A percentile compares a stretch with the other conserved stretches of the same genome.
phyloP scores from a whole-genome alignment of 2,888 invertebrate genomes.

The Andrena praecox region DNA sequence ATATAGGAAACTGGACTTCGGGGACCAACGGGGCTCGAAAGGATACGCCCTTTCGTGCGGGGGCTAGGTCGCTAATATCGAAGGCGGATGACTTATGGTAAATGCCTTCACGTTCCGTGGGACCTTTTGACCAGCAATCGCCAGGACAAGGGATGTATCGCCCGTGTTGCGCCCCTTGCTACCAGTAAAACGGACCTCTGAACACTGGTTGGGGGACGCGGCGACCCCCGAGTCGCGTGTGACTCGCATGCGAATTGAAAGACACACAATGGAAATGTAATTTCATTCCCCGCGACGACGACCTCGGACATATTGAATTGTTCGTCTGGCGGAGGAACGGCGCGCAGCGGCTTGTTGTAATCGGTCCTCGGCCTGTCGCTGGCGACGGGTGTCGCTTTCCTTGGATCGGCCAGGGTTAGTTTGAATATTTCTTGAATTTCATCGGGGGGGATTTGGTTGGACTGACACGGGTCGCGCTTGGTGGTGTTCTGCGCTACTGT shows the following conservation, averaged over 20 bases:
- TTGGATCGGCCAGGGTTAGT: background rate
- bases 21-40: conserved; percentile 56
- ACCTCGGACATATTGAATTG: conserved; percentile 77
- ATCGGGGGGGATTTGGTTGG: background rate
- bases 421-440: conserved; percentile 18
- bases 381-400: conserved; percentile 22
- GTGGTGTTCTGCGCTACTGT: background rate
- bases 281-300: conserved; percentile 69
- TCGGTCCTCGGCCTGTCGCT: conserved; percentile 11
- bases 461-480: background rate
- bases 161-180: conserved; percentile 26
- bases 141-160: conserved; percentile 42
- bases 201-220: conserved; percentile 43
- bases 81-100: conserved; percentile 81
- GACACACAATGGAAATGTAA: conserved; percentile 82
- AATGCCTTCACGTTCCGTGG: conserved; percentile 38
- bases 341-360: conserved; percentile 24
- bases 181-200: conserved; percentile 14
- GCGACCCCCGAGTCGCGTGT: conserved; percentile 67
- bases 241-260: conserved; percentile 79
- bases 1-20: conserved; percentile 76
- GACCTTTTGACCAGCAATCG: conserved; percentile 55
- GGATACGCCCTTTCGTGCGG: conserved; percentile 44
- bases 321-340: conserved; percentile 48
- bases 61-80: conserved; percentile 77